Percentiles rank a stretch among this genome's conserved stretches.
Conservation (phyloP, 35 echinoderm and acorn worm genomes). For the Patiria miniata region DNA sequence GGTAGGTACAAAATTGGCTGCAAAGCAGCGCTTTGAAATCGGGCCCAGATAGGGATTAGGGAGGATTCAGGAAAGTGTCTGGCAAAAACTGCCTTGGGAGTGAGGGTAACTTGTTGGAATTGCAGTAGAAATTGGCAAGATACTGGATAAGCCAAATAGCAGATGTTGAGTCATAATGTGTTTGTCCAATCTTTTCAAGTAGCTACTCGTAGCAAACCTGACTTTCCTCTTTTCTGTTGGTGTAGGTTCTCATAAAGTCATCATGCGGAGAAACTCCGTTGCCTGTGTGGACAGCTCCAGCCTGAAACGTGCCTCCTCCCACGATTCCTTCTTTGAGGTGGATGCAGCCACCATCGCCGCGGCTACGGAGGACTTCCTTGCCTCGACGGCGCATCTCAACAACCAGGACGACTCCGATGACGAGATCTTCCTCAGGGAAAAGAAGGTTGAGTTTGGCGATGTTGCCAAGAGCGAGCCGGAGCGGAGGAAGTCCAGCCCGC, state of each 20-base stretch:
- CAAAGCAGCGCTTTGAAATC: no score
- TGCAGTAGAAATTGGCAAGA: no score
- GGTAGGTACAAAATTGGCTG: no score
- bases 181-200: no score
- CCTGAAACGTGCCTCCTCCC: slow-evolving; percentile 61
- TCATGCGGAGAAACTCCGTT: slow-evolving; percentile 64
- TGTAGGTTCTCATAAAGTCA: not conserved
- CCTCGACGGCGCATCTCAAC: not conserved
- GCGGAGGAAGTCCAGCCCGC: slow-evolving; percentile 59
- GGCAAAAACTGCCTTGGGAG: no score
- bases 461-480: slow-evolving; percentile 45
- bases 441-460: slow-evolving; percentile 12
- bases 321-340: slow-evolving; percentile 91
- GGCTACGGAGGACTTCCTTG: slow-evolving; percentile 71
- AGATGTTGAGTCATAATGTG: no score
- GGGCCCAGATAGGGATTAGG: no score
- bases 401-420: slow-evolving; percentile 35
- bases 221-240: not conserved
- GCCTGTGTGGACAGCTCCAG: slow-evolving; percentile 52
- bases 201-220: no score
- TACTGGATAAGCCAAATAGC: no score
- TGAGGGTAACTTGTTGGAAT: no score
- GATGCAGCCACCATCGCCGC: slow-evolving; percentile 60
- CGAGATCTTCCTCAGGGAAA: slow-evolving; percentile 43
- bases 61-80: no score